phyloP scores from a whole-genome alignment of 2,888 invertebrate genomes.

The Azorinus chamasolen region DNA sequence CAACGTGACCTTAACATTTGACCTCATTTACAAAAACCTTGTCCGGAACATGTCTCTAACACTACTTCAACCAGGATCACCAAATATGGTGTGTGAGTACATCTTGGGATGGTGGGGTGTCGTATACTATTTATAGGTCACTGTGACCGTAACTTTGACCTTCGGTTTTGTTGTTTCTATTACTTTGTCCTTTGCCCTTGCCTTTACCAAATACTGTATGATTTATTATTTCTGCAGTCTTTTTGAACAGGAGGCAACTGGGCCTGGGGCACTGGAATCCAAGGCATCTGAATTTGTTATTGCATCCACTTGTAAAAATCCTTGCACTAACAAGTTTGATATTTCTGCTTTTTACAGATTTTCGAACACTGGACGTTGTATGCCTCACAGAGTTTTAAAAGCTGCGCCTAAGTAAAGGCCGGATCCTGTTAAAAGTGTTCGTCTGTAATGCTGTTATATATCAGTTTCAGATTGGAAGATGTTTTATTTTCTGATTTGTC shows the following conservation, averaged over 20 bases:
- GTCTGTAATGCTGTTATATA: conserved; percentile 13
- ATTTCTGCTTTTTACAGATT: too few species aligned
- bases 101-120: too few species aligned
- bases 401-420: conserved; percentile 4
- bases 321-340: background rate
- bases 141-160: too few species aligned
- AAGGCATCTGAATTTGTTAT: conserved; percentile 9
- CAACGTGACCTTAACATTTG: too few species aligned
- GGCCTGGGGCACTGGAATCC: background rate
- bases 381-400: conserved; percentile 8
- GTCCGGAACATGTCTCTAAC: too few species aligned
- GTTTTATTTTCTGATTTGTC: conserved; percentile 25
- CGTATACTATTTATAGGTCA: too few species aligned
- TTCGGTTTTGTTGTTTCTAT: too few species aligned
- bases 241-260: conserved; percentile 8
- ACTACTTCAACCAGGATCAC: too few species aligned
- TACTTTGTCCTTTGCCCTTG: conserved; percentile 24
- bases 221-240: background rate
- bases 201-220: conserved; percentile 26
- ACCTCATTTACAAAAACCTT: too few species aligned
- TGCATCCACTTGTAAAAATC: conserved; percentile 7
- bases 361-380: too few species aligned
- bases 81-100: too few species aligned
- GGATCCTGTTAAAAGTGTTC: too few species aligned
- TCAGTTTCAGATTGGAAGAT: conserved; percentile 32